These are phyloP conservation scores for Aporrectodea caliginosa DNA, from an alignment of 1,140 invertebrate genomes.

Conservation along the genomic window DNA sequence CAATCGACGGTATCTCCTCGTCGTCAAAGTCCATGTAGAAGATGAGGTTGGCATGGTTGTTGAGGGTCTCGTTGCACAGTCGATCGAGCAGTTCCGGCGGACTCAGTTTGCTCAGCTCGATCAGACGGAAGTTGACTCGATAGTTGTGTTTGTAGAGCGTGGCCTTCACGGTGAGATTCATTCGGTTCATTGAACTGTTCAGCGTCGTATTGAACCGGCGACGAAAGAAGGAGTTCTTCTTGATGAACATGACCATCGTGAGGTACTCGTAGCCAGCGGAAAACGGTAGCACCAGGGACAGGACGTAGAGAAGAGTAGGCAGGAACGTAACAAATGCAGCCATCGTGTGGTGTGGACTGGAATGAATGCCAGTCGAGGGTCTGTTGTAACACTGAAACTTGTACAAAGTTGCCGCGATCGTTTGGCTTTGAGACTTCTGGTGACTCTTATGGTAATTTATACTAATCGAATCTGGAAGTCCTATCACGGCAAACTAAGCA, in stretches of 20 bases:
- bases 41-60: slow-evolving; percentile 82
- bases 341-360: no score
- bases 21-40: slow-evolving; percentile 91
- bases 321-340: no score
- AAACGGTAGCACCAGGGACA: no score
- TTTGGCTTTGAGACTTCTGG: no score
- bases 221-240: not conserved
- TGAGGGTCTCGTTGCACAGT: slow-evolving; percentile 81
- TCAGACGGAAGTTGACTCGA: not conserved
- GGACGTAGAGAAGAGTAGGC: no score
- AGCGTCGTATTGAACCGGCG: not conserved
- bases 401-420: no score
- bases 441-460: no score
- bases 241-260: not conserved
- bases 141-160: not conserved
- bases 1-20: slow-evolving; percentile 74
- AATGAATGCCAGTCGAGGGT: no score
- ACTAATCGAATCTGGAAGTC: no score
- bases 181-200: not conserved
- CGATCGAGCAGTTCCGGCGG: slow-evolving; percentile 60
- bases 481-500: no score
- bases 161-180: not conserved
- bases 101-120: not conserved
- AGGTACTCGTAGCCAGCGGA: no score
- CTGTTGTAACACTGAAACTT: no score